Base-by-base conservation (phyloP, 2,797 vertebrate genomes). In the Ptychadena robeensis region DNA sequence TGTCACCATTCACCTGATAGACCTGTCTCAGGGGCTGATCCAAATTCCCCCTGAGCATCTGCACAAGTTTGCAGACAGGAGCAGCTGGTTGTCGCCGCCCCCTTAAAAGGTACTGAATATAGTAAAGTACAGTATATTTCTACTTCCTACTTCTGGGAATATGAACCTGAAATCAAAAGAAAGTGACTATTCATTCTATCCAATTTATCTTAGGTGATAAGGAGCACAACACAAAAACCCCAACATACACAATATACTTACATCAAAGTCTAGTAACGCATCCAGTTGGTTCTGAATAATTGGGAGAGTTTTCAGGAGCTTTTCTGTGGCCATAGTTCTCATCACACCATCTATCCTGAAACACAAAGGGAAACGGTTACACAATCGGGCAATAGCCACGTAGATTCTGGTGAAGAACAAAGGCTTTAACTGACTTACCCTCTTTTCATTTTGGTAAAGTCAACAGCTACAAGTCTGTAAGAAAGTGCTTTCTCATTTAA, bases 401-500 rank as follows among this genome's bases (percentile, higher is more conserved):
- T 35, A 63, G 1, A 9, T 15, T 3, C 14, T 28, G 10, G 18
- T 74, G 34, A 53, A 35, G 10, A 7, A 48, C 11, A 0, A 4
- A 15, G 30, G 1, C 25, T 7, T 2, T 40, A 5, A 2, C 83
- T 66, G 30, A 78, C 94, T 86, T 91, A 98, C 97, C 97, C 97
- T 89, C 95, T 93, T 90, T 97, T 98, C 96, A 95, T 96, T 94
- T 98, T 98, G 90, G 96, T 98, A 93, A 98, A 96, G 91, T 98
- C 97, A 88, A 95, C 96, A 68, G 96, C 94, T 86, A 98, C 95
- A 88, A 96, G 94, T 87, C 97, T 94, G 88, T 96, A 99, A 15
- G 96, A 96, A 87, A 98, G 95, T 86, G 96, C 97, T 93, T 98
- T 98, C 92, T 98, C 97, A 67, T 98, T 98, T 93, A 98, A 94